Evolutionary conservation across 2,113 vertebrate species (phyloP).

Genomic region (Ranitomeya variabilis): DNA sequence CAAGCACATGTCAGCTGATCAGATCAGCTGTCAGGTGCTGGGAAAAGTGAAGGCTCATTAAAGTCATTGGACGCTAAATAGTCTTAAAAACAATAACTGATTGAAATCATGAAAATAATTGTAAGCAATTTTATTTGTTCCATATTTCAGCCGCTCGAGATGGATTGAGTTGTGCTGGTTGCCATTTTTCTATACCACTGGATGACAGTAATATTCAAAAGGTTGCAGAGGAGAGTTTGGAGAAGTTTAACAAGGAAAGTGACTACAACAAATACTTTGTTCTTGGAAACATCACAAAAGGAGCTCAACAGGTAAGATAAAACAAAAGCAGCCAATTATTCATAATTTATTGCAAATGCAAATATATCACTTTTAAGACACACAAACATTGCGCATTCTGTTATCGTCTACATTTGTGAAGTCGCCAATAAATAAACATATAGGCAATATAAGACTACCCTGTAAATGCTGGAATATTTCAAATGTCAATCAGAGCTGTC

Average conservation of each 20-base stretch:
- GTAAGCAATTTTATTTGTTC: neutral
- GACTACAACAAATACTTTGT: slow-evolving; percentile 10
- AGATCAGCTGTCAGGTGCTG: too few relatives aligned
- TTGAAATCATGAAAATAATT: neutral
- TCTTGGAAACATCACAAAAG: slow-evolving; percentile 41
- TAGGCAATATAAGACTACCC: too few relatives aligned
- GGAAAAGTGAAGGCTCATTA: too few relatives aligned
- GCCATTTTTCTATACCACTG: neutral
- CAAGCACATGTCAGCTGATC: too few relatives aligned
- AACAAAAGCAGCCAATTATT: neutral
- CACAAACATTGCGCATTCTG: too few relatives aligned
- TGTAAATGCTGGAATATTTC: too few relatives aligned
- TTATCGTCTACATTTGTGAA: too few relatives aligned
- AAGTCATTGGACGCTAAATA: too few relatives aligned
- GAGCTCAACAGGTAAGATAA: slow-evolving; percentile 1
- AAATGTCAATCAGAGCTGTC: too few relatives aligned
- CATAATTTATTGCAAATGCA: too few relatives aligned
- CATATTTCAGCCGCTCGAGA: neutral
- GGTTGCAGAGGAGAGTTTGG: slow-evolving; percentile 27
- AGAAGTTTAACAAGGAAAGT: slow-evolving; percentile 44
- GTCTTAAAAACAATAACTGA: neutral
- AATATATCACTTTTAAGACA: too few relatives aligned
- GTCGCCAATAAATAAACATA: too few relatives aligned
- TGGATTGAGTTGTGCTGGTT: neutral
- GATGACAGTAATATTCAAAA: slow-evolving; percentile 19